phyloP scores from a whole-genome alignment of 1,140 invertebrate genomes.

The Hycleus cichorii region DNA sequence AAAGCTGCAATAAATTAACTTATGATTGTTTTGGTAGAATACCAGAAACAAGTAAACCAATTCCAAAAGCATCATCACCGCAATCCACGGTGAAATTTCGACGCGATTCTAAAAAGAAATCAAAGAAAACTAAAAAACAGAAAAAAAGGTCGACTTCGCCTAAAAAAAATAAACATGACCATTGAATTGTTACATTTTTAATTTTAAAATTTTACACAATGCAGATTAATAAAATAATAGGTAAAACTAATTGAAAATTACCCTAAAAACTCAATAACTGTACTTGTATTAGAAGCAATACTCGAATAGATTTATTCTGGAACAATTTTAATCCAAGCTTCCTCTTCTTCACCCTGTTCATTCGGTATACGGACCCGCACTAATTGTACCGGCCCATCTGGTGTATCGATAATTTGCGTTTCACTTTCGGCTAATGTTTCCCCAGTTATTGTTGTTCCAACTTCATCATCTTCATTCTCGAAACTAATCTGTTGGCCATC shows the following conservation, averaged over 20 bases:
- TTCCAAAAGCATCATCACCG: slow-evolving; percentile 13
- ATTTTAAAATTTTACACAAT: background rate
- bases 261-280: too few relatives aligned
- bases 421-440: slow-evolving; percentile 38
- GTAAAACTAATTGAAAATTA: background rate
- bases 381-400: slow-evolving; percentile 42
- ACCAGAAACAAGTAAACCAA: slow-evolving; percentile 31
- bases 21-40: slow-evolving; percentile 46
- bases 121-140: slow-evolving; percentile 23
- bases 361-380: slow-evolving; percentile 47
- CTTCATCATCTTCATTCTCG: slow-evolving; percentile 28
- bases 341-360: slow-evolving; percentile 41
- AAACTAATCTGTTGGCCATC: slow-evolving; percentile 43
- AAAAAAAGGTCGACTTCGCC: slow-evolving; percentile 28
- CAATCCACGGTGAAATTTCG: slow-evolving; percentile 22
- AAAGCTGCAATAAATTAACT: slow-evolving; percentile 42
- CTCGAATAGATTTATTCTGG: slow-evolving; percentile 20
- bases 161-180: slow-evolving; percentile 9
- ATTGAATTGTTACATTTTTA: background rate
- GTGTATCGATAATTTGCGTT: slow-evolving; percentile 41
- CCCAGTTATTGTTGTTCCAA: slow-evolving; percentile 35
- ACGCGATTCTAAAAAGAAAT: slow-evolving; percentile 26
- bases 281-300: too few relatives aligned
- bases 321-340: slow-evolving; percentile 40
- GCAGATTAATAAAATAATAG: background rate